A percentile compares a stretch with the other conserved stretches of the same genome.
These are phyloP conservation scores for Lithophane semibrunnea DNA, from an alignment of 2,888 invertebrate species.

Conservation along the genomic window DNA sequence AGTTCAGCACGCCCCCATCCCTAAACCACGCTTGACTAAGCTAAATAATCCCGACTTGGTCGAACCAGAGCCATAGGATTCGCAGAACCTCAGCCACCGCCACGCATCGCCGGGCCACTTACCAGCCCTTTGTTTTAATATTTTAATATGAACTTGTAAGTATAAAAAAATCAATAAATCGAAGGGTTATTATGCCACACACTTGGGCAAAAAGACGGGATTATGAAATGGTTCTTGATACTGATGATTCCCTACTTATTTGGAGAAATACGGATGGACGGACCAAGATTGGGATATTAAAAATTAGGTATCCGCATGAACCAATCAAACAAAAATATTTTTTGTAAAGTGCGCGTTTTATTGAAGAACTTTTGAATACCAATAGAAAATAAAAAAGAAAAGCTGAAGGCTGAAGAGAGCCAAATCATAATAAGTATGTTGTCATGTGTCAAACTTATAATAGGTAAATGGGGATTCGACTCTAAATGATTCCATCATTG, in stretches of 20 bases:
- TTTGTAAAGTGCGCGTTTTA: no score
- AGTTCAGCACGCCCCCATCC: slow-evolving; percentile 47
- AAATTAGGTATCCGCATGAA: neutral
- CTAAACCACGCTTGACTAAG: slow-evolving; percentile 77
- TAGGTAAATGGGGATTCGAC: neutral
- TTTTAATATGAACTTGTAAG: slow-evolving; percentile 68
- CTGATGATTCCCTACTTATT: neutral
- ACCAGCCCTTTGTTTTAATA: slow-evolving; percentile 72
- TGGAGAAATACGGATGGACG: neutral
- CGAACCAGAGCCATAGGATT: slow-evolving; percentile 79
- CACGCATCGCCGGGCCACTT: slow-evolving; percentile 78
- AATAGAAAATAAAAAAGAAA: neutral
- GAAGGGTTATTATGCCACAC: slow-evolving; percentile 50
- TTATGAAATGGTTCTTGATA: neutral
- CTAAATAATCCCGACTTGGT: slow-evolving; percentile 82
- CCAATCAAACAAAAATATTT: neutral
- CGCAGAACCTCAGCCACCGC: slow-evolving; percentile 79
- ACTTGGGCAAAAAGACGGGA: slow-evolving; percentile 6
- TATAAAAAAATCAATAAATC: slow-evolving; percentile 59
- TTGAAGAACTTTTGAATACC: neutral
- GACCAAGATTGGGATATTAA: neutral
- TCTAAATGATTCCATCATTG: neutral
- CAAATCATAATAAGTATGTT: neutral
- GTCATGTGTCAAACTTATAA: neutral
- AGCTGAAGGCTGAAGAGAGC: rapidly evolving